Base-by-base conservation (phyloP, 2,113 vertebrate species). In the Meleagris gallopavo region DNA sequence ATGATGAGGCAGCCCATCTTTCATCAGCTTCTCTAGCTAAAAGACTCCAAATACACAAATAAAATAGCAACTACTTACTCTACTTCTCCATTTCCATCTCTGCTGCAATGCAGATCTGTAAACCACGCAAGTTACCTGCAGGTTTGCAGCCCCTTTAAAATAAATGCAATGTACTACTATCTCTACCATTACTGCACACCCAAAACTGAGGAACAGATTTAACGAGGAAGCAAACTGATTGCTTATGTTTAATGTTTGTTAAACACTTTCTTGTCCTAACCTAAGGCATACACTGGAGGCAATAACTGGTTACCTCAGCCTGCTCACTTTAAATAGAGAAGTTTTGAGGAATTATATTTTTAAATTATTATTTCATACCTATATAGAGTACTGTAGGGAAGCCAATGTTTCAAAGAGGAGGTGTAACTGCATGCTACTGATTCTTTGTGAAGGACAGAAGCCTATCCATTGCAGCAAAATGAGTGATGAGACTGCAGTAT, bases 91-190 rank as follows among this genome's bases (percentile, higher is more conserved):
- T 32, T n/a, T 14, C 52, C 50, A 20, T 21, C 18, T 75, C 50
- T 12, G 57, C 61, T 71, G 29, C 5, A 1, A 18, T 2, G 13
- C 32, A 9, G 24, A 13, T 7, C 41, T 41, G 55, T 17, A 30
- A 43, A 27, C 15, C 41, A 55, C 0, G 32, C 9, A 41, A 14
- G 6, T 11, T 13, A 65, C 22, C 52, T 30, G n/a, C 12, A 29
- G 36, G 12, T n/a, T 32, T n/a, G 10, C 2, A 19, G 30, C 5
- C 25, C 5, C 41, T 81, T 46, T 2, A 19, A 38, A 81, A 52
- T 7, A 34, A 0, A 25, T 0, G 19, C 10, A 5, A 22, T 1
- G 9, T 0, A 5, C 1, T 0, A 4, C 24, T 62, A 40, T 20
- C 40, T 34, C 30, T 41, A 11, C 27, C 24, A 13, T 50, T 19